Evolutionary conservation across 2,113 vertebrate species (phyloP), one percentile per base, ranked within the genome.

Genomic region (Polypterus senegalus): DNA sequence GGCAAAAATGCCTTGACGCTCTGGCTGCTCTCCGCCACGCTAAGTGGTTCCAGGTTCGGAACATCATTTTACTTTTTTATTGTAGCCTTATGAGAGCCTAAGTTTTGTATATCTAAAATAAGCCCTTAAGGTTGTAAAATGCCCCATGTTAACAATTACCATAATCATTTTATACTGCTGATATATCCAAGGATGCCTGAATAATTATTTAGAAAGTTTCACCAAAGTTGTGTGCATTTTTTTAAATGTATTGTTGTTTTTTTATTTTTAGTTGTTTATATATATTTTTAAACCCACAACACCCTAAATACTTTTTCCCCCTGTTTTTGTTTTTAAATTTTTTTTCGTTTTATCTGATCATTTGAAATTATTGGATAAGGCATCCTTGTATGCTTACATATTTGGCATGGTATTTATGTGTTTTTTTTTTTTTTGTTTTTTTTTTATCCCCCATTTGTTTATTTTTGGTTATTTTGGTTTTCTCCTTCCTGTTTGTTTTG

Each of bases 1-100:
- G 96, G 93, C 95, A 94, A 97, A 99, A 97, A 94, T 99, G 96
- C 93, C 96, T 98, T 94, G 95, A 97, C 92, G 96, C 95, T 97
- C 94, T 99, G 93, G 94, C 96, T 94, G 95, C 95, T 91, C 96
- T 99, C 88, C 96, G 96, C 93, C 96, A 99, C 95, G 95, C 96
- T 94, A 99, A 99, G 96, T 99, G 96, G 96, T 99, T 99, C 93
- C 96, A 99, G 96, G 96, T 99, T 99, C 86, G 96, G 90, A 97
- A 93, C 93, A 97, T 97, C 89, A 96, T 99, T 97, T 98, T 97
- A 93, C 86, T 98, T 97, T 92, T 85, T 95, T 95, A 81, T 90
- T 94, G 96, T 98, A 94, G 93, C 95, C 94, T 99, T 99, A 99
- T 99, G 96, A 92, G 93, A 97, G 80, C 75, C 69, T 68, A 80